phyloP scores from a whole-genome alignment of 2,888 invertebrate species.

The Pandemis heparana region DNA sequence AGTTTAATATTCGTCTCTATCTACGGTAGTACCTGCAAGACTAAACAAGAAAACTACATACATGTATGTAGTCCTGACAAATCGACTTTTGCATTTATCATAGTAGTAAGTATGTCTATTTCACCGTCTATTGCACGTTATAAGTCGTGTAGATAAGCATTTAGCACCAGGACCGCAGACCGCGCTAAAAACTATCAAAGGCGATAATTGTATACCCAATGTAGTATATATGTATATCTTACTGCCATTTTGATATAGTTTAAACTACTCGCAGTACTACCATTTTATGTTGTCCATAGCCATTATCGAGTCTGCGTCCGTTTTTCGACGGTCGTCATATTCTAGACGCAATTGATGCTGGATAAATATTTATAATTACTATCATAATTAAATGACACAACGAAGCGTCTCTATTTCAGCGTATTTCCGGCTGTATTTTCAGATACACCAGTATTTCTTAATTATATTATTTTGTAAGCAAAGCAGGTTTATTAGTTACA shows the following conservation, averaged over 20 bases:
- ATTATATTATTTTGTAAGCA: too few relatives aligned
- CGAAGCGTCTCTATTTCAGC: too few relatives aligned
- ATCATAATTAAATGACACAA: too few relatives aligned
- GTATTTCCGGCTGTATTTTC: too few relatives aligned
- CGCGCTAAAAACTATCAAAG: constrained; percentile 63
- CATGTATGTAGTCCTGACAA: constrained; percentile 2
- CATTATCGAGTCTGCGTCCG: too few relatives aligned
- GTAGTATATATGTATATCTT: constrained; percentile 41
- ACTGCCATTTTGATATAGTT: constrained; percentile 4
- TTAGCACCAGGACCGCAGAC: constrained; percentile 43
- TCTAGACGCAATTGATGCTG: not conserved
- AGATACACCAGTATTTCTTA: too few relatives aligned
- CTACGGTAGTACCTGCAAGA: not conserved
- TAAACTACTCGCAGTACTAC: not conserved
- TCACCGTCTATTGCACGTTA: constrained; percentile 1
- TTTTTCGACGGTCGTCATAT: not conserved
- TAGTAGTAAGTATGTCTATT: not conserved
- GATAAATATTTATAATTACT: too few relatives aligned
- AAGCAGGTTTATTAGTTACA: too few relatives aligned
- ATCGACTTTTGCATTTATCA: not conserved
- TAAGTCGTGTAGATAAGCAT: constrained; percentile 49
- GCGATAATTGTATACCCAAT: constrained; percentile 67
- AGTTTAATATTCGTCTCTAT: too few relatives aligned
- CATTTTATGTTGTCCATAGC: not conserved
- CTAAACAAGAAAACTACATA: not conserved